Percentiles rank a stretch among this genome's conserved stretches.
phyloP scores from a whole-genome alignment of 2,797 vertebrate genomes.

The Hydrocynus forskahlii region DNA sequence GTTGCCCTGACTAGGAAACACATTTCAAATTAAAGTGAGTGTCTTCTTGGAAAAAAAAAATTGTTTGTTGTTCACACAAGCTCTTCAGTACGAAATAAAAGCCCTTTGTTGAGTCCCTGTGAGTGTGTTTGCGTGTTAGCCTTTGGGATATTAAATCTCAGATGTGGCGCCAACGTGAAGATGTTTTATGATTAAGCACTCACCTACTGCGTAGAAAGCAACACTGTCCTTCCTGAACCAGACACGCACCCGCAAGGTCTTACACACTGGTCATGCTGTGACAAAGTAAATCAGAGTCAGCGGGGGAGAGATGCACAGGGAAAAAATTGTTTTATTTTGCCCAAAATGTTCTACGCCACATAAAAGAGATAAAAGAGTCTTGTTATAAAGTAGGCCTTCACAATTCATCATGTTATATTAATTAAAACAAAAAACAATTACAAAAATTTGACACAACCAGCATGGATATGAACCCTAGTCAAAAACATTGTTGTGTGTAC shows the following conservation, averaged over 20 bases:
- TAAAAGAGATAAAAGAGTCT: too few species aligned
- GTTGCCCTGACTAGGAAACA: neutral
- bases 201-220: conserved; percentile 2
- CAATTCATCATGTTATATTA: neutral
- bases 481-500: too few species aligned
- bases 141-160: conserved; percentile 9
- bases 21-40: too few species aligned
- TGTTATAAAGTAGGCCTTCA: neutral
- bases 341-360: neutral
- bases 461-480: too few species aligned
- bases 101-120: neutral
- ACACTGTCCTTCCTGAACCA: conserved; percentile 5
- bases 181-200: conserved; percentile 23
- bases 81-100: conserved; percentile 26
- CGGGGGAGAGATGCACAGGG: neutral
- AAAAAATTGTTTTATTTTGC: neutral
- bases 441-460: too few species aligned
- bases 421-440: too few species aligned
- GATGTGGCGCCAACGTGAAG: conserved; percentile 2
- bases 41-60: neutral
- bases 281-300: conserved; percentile 9
- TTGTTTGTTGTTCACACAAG: conserved; percentile 20
- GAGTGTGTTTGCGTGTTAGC: conserved; percentile 10
- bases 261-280: neutral
- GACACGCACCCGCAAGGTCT: conserved; percentile 8